Conservation (phyloP, 2,797 vertebrate species). For the Acanthurus lineatus region DNA sequence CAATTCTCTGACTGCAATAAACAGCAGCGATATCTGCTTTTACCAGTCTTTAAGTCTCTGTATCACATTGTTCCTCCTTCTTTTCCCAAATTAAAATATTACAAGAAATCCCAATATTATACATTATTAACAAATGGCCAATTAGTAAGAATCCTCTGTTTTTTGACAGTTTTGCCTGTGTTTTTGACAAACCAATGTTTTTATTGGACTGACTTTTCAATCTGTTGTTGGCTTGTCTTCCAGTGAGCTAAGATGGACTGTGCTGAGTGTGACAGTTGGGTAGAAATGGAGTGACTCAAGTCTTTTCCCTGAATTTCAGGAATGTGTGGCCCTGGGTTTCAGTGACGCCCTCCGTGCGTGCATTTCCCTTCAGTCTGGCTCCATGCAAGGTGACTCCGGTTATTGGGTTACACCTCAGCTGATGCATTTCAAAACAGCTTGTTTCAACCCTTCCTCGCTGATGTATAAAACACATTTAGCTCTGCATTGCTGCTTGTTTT, state of each 20-base stretch:
- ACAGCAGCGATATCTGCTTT: background rate
- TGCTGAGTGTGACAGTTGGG: slow-evolving; percentile 35
- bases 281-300: slow-evolving; percentile 42
- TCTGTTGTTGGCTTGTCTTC: background rate
- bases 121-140: background rate
- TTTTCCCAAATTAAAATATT: background rate
- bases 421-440: slow-evolving; percentile 37
- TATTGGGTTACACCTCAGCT: slow-evolving; percentile 55
- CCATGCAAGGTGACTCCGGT: slow-evolving; percentile 34
- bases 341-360: slow-evolving; percentile 28
- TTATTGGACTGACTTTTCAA: background rate
- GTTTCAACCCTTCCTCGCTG: background rate
- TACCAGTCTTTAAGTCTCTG: slow-evolving; percentile 5
- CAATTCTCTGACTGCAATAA: background rate
- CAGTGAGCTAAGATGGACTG: background rate
- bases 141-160: background rate
- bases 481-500: slow-evolving; percentile 12
- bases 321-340: slow-evolving; percentile 50
- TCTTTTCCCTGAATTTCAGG: slow-evolving; percentile 25
- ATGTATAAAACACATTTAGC: slow-evolving; percentile 33
- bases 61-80: background rate
- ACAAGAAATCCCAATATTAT: background rate
- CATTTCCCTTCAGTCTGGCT: slow-evolving; percentile 38
- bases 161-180: background rate
- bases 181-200: slow-evolving; percentile 2